Evolutionary conservation across 1,140 invertebrate species (phyloP), one percentile per base, ranked within the genome.

Genomic region (Proctacanthus coquilletti): DNA sequence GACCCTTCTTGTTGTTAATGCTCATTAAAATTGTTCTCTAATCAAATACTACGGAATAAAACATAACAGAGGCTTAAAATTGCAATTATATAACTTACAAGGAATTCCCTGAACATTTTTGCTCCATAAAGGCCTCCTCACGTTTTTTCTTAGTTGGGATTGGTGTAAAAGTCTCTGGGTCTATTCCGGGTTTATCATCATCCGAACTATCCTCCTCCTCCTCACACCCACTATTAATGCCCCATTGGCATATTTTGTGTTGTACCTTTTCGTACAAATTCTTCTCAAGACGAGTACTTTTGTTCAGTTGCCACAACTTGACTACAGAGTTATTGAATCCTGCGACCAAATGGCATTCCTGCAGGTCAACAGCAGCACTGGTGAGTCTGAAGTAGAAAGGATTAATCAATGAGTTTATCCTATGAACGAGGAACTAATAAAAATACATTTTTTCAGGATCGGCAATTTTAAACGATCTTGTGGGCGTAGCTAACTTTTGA

Each of bases 261-360:
- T 45, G 33, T 17, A 42, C 38, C 3, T 44, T 45, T 13, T 41
- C 36, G 33, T 56, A 61, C 5, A 58, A 40, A 41, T 47, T 56
- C 29, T 46, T 53, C 1, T 53, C 55, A n/a, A 42, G 39, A 9
- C 42, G 51, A 14, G 41, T 46, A 13, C 51, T 50, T 42, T 55
- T 49, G 42, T 56, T 57, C 0, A 58, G 42, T 39, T 56, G 53
- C 55, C 57, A 61, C 18, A 61, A 30, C 33, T 56, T 51, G 23
- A 61, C 43, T 8, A 50, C 30, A 2, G 58, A 58, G 38, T 50
- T 53, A 21, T 57, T 47, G 29, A 55, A 60, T 1, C 58, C 57
- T 2, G 53, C 53, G 9, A 52, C 35, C 34, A 61, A 29, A 43
- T 60, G 56, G 18, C 56, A 60, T 43, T 56, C 50, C 18, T 41